Percentiles rank a stretch among this genome's conserved stretches.
phyloP scores from a whole-genome alignment of 2,888 invertebrate species.

The Hoplodrina ambigua region DNA sequence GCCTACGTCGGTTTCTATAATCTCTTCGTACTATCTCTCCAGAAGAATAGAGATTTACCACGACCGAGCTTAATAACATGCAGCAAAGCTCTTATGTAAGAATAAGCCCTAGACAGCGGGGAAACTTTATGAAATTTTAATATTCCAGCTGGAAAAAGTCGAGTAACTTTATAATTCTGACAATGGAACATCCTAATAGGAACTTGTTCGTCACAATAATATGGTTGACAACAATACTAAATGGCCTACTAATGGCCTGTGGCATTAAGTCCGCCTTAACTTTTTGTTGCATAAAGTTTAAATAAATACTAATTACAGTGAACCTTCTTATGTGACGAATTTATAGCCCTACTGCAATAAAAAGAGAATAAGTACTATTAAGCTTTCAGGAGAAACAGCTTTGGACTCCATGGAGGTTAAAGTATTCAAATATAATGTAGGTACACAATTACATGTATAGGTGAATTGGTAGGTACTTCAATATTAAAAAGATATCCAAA shows the following conservation, averaged over 20 bases:
- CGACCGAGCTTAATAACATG: slow-evolving; percentile 79
- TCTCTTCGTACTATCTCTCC: slow-evolving; percentile 73
- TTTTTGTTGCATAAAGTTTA: too few species aligned
- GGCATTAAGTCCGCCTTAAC: too few species aligned
- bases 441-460: too few species aligned
- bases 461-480: not conserved
- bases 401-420: not conserved
- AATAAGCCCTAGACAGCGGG: slow-evolving; percentile 77
- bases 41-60: slow-evolving; percentile 78
- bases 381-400: slow-evolving; percentile 1
- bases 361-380: not conserved
- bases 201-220: slow-evolving; percentile 32
- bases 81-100: slow-evolving; percentile 77
- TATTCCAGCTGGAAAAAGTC: slow-evolving; percentile 74
- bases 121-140: slow-evolving; percentile 84
- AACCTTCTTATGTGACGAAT: slow-evolving; percentile 25
- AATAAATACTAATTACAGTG: not conserved
- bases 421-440: too few species aligned
- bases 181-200: slow-evolving; percentile 41
- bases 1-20: slow-evolving; percentile 65
- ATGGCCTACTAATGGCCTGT: too few species aligned
- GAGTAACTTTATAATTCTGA: slow-evolving; percentile 66
- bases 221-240: slow-evolving; percentile 26
- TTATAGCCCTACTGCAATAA: slow-evolving; percentile 8
- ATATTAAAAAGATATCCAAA: not conserved